Percentiles rank a stretch among this genome's conserved stretches.
phyloP scores from a whole-genome alignment of 2,888 invertebrate genomes.

The Drosophila putrida region DNA sequence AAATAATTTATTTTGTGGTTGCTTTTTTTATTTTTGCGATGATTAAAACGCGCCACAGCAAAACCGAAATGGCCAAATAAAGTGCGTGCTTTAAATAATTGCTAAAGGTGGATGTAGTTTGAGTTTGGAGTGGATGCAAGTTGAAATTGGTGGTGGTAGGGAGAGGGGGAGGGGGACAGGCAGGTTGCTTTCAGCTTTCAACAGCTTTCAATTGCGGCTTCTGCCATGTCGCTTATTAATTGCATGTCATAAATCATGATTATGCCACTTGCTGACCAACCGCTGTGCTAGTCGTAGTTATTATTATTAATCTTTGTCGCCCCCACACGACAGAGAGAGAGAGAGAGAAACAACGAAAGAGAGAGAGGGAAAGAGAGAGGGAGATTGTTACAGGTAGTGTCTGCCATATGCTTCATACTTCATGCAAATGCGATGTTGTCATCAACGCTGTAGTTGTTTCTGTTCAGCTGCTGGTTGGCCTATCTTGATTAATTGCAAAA shows the following conservation, averaged over 20 bases:
- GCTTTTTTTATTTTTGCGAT: conserved; percentile 4
- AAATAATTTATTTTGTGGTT: conserved; percentile 12
- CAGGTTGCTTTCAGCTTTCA: conserved; percentile 53
- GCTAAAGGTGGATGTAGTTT: conserved; percentile 12
- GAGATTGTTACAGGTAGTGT: conserved; percentile 46
- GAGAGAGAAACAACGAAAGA: background rate
- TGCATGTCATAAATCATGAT: conserved; percentile 82
- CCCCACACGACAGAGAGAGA: conserved; percentile 37
- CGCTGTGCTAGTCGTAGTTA: conserved; percentile 78
- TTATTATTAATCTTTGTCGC: conserved; percentile 80
- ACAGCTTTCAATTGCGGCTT: conserved; percentile 54
- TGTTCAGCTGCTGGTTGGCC: conserved; percentile 50
- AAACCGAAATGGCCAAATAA: conserved; percentile 24
- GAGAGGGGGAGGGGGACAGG: background rate
- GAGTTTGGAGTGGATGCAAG: conserved; percentile 3
- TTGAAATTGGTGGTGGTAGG: background rate
- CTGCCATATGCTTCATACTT: conserved; percentile 63
- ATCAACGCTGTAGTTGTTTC: conserved; percentile 42
- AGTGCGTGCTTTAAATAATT: conserved; percentile 63
- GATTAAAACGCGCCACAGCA: conserved; percentile 39
- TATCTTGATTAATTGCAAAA: conserved; percentile 80
- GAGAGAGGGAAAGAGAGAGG: background rate
- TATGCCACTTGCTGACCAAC: conserved; percentile 78
- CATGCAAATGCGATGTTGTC: conserved; percentile 70
- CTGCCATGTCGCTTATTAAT: conserved; percentile 74